Evolutionary conservation across 2,797 vertebrate species (phyloP).

Genomic region (Carapus acus): DNA sequence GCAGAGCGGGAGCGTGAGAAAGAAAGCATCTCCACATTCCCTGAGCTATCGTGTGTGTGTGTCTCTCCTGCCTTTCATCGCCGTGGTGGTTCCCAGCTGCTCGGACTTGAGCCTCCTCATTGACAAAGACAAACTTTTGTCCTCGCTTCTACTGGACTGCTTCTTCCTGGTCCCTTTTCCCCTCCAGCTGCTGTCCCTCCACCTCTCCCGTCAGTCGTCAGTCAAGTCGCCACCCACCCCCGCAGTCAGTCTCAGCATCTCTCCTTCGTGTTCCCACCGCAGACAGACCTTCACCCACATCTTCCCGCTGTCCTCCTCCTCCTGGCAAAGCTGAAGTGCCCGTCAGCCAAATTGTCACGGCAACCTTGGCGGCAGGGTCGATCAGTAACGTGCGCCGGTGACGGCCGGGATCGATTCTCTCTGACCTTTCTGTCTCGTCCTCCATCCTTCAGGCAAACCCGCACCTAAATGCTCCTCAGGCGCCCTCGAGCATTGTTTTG

Average conservation of each 20-base stretch:
- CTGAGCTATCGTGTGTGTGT: slow-evolving; percentile 3
- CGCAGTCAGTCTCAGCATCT: too few species aligned
- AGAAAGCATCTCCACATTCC: slow-evolving; percentile 18
- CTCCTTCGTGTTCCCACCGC: slow-evolving; percentile 6
- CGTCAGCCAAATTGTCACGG: slow-evolving; percentile 32
- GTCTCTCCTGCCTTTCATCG: too few species aligned
- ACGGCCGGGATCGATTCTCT: slow-evolving; percentile 46
- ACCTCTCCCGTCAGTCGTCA: too few species aligned
- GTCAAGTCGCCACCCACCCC: too few species aligned
- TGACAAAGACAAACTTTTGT: too few species aligned
- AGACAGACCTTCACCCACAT: neutral
- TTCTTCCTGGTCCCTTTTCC: too few species aligned
- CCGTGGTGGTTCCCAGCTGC: too few species aligned
- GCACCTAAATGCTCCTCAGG: neutral
- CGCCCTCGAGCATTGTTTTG: too few species aligned
- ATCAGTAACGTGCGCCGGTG: slow-evolving; percentile 26
- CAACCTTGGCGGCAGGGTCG: slow-evolving; percentile 48
- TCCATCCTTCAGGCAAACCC: slow-evolving; percentile 10
- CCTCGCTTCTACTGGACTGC: too few species aligned
- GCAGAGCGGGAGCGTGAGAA: slow-evolving; percentile 3
- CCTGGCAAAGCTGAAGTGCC: slow-evolving; percentile 34
- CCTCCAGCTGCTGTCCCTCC: too few species aligned
- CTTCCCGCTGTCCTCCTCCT: slow-evolving; percentile 2
- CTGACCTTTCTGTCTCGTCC: slow-evolving; percentile 31
- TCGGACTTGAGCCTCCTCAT: too few species aligned